Evolutionary conservation across 37 sponge, comb jelly and placozoan genomes (phyloP).

Genomic region (Eunapius fragilis): DNA sequence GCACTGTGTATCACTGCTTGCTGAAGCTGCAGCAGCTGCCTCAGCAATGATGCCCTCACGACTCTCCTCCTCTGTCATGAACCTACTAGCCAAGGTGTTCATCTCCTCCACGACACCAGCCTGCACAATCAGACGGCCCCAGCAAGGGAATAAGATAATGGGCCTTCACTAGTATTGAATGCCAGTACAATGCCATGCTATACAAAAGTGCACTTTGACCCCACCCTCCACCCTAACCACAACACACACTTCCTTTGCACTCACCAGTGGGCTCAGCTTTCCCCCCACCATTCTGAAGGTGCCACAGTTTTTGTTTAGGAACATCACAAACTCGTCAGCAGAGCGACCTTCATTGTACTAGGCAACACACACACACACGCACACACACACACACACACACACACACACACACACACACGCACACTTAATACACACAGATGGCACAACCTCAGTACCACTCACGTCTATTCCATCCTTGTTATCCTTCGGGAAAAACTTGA

Average conservation of each 20-base stretch:
- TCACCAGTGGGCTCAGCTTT: constrained; percentile 56
- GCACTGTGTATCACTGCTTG: constrained; percentile 41
- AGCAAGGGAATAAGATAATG: too few relatives aligned
- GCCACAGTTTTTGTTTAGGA: constrained; percentile 85
- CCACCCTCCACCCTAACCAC: too few relatives aligned
- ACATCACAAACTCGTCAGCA: constrained; percentile 72
- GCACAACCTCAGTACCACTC: constrained; percentile 17
- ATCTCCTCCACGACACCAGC: constrained; percentile 81
- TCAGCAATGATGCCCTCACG: constrained; percentile 49
- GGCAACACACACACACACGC: constrained; percentile 1
- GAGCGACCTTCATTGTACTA: constrained; percentile 82
- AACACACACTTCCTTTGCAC: background rate
- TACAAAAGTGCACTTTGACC: background rate
- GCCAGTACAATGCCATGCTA: too few relatives aligned
- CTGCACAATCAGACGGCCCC: too few relatives aligned
- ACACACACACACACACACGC: constrained; percentile 16
- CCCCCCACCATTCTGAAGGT: constrained; percentile 70
- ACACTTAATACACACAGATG: constrained; percentile 5
- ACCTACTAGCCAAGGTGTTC: constrained; percentile 58
- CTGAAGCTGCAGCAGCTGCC: constrained; percentile 29
- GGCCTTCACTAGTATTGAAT: too few relatives aligned
- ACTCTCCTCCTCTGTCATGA: constrained; percentile 55
- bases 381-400: constrained; percentile 11
- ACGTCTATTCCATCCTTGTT: constrained; percentile 93
- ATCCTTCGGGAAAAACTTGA: constrained; percentile 93